These are phyloP conservation scores for Heterodera carotae DNA, from an alignment of 1,140 invertebrate genomes.

Conservation along the genomic window DNA sequence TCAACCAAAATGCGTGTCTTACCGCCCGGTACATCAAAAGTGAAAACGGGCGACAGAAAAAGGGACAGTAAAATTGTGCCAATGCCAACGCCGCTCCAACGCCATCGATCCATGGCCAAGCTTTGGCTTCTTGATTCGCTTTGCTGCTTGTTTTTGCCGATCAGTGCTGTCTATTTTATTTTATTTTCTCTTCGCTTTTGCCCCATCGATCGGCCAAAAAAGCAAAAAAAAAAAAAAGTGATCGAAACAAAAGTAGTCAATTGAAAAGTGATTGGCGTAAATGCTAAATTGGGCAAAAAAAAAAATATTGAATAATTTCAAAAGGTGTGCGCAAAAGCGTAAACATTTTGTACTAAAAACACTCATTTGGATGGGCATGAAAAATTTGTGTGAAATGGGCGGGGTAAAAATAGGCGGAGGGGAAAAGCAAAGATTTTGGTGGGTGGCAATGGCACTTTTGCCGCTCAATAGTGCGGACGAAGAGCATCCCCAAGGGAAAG, in stretches of 20 bases:
- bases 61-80: not conserved
- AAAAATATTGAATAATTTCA: not conserved
- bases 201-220: not conserved
- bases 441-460: not conserved
- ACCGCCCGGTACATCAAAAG: slow-evolving; percentile 11
- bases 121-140: no score
- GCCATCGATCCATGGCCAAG: not conserved
- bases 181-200: not conserved
- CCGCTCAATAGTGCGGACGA: not conserved
- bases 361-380: not conserved
- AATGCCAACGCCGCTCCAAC: not conserved
- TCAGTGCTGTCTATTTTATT: no score
- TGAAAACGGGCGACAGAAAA: not conserved
- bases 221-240: not conserved
- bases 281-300: not conserved
- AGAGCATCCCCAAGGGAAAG: not conserved
- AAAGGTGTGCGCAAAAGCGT: not conserved
- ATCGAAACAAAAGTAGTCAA: not conserved
- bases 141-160: no score
- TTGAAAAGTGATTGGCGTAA: no score
- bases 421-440: not conserved
- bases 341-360: not conserved
- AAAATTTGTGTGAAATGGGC: not conserved
- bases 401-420: not conserved
- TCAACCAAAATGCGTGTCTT: not conserved